Evolutionary conservation across 1,140 invertebrate genomes (phyloP), one percentile per base, ranked within the genome.

Genomic region (Tribolium madens): DNA sequence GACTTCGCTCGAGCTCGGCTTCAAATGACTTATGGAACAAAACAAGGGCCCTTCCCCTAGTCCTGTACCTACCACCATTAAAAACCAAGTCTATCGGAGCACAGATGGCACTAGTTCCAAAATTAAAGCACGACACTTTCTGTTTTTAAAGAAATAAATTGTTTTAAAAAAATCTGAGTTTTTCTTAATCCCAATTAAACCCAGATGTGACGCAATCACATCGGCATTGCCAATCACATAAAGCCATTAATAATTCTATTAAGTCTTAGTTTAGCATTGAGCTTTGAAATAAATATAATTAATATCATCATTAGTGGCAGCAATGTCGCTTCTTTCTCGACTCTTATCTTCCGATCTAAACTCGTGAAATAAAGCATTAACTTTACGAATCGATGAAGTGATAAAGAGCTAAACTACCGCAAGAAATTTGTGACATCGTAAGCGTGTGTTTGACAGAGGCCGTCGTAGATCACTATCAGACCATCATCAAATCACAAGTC

Each of bases 391-490:
- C 57, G 57, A 64, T 64, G 57, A 64, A 64, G 57, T 64, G 57
- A 64, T 64, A 64, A 33, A 31, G 26, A 33, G 21, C 57, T n/a
- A 33, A 64, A 64, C 26, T 21, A 33, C 26, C 26, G 10, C 18
- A 14, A 33, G 57, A 33, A 64, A 64, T 64, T 64, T 64, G 57
- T 64, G 50, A 75, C 57, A 64, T 48, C 46, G 50, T 75, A 60
- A 75, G 73, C 73, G 73, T 75, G 73, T 75, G 73, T 75, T 75
- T 75, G 73, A 75, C 73, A 75, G 73, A 48, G 64, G 73, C 73
- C 64, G 53, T 75, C 73, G 64, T 75, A 64, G 73, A 75, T 75
- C 73, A 75, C 53, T 75, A 75, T 75, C 73, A 75, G 73, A 48
- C 33, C 73, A 75, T 75, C 73, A 57, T 75, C 73, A 50, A 64